These are phyloP conservation scores for Camelus bactrianus DNA, from an alignment of 2,113 vertebrate species.

Conservation along the genomic window DNA sequence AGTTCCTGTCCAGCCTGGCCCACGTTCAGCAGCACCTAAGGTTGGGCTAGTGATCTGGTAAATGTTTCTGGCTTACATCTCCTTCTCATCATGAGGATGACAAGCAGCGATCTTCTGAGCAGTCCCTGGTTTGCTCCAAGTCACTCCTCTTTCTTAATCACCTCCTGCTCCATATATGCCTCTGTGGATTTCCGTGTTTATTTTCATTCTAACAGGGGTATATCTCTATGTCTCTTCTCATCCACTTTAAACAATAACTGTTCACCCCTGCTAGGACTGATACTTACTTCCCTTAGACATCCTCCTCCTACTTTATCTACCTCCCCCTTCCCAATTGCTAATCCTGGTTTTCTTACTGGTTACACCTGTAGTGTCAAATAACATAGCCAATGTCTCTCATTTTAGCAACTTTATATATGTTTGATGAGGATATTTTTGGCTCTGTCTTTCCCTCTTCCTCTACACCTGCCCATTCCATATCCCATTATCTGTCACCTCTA, in stretches of 20 bases:
- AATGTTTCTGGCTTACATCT: not conserved
- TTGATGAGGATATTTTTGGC: not conserved
- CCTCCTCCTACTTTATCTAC: not conserved
- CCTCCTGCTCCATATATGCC: not conserved
- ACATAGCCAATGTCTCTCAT: not conserved
- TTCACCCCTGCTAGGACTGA: not conserved
- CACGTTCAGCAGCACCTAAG: not conserved
- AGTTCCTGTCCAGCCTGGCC: not conserved
- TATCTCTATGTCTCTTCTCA: not conserved
- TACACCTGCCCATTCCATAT: not conserved
- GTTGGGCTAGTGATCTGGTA: not conserved
- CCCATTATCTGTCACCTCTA: not conserved
- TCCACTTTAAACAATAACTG: constrained; percentile 3
- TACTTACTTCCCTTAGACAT: not conserved
- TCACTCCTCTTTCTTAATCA: not conserved
- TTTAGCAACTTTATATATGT: not conserved
- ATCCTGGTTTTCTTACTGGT: not conserved
- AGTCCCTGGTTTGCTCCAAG: not conserved
- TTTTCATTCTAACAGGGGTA: constrained; percentile 39
- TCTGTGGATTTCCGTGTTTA: constrained; percentile 7
- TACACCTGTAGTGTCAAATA: not conserved
- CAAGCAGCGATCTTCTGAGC: not conserved
- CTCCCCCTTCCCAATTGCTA: not conserved
- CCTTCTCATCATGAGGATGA: not conserved
- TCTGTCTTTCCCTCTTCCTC: not conserved